phyloP scores from a whole-genome alignment of 2,797 vertebrate species.

The Liparis tanakae region DNA sequence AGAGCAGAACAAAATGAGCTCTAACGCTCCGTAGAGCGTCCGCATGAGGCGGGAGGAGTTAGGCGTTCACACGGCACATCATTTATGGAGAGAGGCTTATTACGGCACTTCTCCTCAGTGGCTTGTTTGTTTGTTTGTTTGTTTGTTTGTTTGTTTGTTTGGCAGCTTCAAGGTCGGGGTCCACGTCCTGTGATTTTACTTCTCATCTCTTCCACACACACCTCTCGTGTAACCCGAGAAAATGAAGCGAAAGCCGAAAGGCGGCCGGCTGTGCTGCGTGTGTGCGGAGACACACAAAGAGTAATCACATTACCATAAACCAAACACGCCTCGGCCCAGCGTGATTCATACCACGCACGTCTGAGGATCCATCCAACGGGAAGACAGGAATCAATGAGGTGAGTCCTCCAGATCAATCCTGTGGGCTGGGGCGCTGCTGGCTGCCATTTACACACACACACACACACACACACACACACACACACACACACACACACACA shows the following conservation, averaged over 20 bases:
- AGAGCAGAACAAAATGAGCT: not conserved
- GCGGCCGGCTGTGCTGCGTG: not conserved
- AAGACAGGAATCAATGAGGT: constrained; percentile 70
- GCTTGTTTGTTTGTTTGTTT: too few species aligned
- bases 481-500: constrained; percentile 22
- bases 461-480: constrained; percentile 3
- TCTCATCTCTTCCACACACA: not conserved
- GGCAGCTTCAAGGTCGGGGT: not conserved
- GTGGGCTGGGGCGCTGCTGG: constrained; percentile 21
- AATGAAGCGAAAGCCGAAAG: not conserved
- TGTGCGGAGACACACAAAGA: not conserved
- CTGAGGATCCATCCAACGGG: constrained; percentile 52
- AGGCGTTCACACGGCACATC: not conserved
- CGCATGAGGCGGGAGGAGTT: not conserved
- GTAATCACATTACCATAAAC: constrained; percentile 31
- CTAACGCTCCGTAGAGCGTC: not conserved
- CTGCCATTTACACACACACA: constrained; percentile 41
- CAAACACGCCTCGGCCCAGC: not conserved
- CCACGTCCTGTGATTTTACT: not conserved
- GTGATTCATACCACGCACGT: constrained; percentile 50
- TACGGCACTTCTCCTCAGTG: not conserved
- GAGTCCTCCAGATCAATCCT: constrained; percentile 64
- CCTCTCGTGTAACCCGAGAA: too few species aligned
- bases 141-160: too few species aligned
- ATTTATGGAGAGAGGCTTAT: not conserved